Evolutionary conservation across 2,113 vertebrate species (phyloP), one percentile per base, ranked within the genome.

Genomic region (Brachyhypopomus gauderio): DNA sequence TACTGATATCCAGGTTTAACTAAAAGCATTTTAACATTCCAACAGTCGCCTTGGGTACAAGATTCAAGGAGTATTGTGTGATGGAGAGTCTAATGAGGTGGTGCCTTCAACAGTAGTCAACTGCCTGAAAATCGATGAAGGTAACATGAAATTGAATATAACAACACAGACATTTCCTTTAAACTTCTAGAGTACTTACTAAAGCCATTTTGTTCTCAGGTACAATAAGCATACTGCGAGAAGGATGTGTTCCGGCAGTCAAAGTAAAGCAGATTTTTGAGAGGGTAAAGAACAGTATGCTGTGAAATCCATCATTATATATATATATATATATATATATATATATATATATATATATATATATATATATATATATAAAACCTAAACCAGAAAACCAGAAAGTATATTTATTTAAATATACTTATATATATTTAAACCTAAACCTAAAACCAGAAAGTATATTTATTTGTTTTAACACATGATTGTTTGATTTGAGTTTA

Each of bases 81-180:
- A 97, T 34, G 96, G 96, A 25, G 85, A 93, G 41, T 96, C 96
- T 45, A 95, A 95, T 56, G 96, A 96, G 88, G 86, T 95, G 71
- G 92, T 96, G 85, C 94, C 92, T 0, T 97, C 96, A 27, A 96
- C 96, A 0, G 93, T 97, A 36, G 94, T 97, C 82, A 95, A 95
- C 91, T 97, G 96, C 87, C 91, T 94, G 0, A 92, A 88, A 86
- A 95, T 96, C 70, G 92, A 97, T 86, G 94, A 95, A 92, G 93
- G 95, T 96, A 87, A 85, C 87, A 79, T 16, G 9, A 62, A 78
- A n/a, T 3, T 41, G 1, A 72, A 72, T 22, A 73, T 41, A 38
- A 1, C 11, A 56, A 23, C 6, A 60, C 36, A 0, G 4, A 60
- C 4, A n/a, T 48, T 45, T 27, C 20, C 7, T 22, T 19, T 45